Base-by-base conservation (phyloP, 2,888 invertebrate genomes). In the Stegophylla sp. region DNA sequence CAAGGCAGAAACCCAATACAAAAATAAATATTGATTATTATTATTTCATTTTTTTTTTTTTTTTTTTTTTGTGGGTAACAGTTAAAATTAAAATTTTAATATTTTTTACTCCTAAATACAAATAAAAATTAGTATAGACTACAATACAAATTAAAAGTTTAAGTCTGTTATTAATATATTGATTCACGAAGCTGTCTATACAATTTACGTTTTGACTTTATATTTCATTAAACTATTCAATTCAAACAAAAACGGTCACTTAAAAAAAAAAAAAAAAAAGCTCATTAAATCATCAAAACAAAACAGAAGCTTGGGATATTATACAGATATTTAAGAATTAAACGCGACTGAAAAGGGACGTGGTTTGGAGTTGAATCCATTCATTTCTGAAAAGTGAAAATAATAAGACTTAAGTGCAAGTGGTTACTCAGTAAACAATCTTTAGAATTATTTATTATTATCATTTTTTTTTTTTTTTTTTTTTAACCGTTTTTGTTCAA, bases 351-450 rank as follows among this genome's bases (percentile, higher is more conserved):
- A 89, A 86, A 90, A 90, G 82, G 90, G 90, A 86, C 89, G 87
- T 84, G 89, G 90, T 87, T 89, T 89, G 84, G 89, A 87, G 88
- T 90, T 90, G 88, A 89, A 90, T 86, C 89, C 88, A 86, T 88
- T 87, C 86, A 87, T 87, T 87, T 89, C 89, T 90, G 90, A 88
- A 90, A 89, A 87, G 86, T 87, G 86, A 84, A 84, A 84, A 84
- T 84, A 83, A 83, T 85, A 75, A 15, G 23, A 41, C 23, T 59
- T 26, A 43, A 59, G 13, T 43, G 56, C 15, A 48, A 48, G 61
- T n/a, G n/a, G n/a, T n/a, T n/a, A n/a, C n/a, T n/a, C n/a, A n/a
- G n/a, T n/a, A 17, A 63, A 63, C 15, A n/a, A 20, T 63, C 9
- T 20, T 51, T 34, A 17, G 7, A 15, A 34, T 51, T 69, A 26